Base-by-base conservation (phyloP, 2,888 invertebrate genomes). In the Steromphala cineraria region DNA sequence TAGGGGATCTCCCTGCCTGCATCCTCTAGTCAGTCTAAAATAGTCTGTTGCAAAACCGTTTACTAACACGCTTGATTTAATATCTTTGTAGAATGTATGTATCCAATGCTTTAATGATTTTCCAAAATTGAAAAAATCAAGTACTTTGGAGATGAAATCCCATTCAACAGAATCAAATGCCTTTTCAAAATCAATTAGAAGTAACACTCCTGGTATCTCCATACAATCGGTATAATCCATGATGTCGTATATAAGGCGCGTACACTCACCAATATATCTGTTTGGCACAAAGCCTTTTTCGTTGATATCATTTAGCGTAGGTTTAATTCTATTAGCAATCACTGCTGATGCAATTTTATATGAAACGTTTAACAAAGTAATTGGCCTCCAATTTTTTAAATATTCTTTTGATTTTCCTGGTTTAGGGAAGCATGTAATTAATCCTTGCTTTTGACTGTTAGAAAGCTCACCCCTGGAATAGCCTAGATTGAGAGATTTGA, bases 1-100 rank as follows among this genome's bases (percentile, higher is more conserved):
- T n/a, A 78, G 1, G 7, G 79, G 52, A 46, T 78, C 81, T 31
- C 81, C 81, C 55, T 81, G 78, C n/a, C 81, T 13, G 71, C 74
- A 78, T 21, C 81, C 81, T 36, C 74, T 31, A 2, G n/a, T 17
- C 0, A 75, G 31, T 1, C 7, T 17, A 36, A 79, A 81, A 5
- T 21, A 77, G 10, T 13, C n/a, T 1, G 24, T 53, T 52, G n/a
- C 21, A 21, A 75, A 75, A 10, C 53, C 21, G 28, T 75, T 77
- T 53, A 55, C 36, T 15, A 77, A 36, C 15, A 55, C 56, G 19
- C 77, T 55, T 19, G n/a, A 31, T 31, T 75, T 21, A 53, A 53
- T 24, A 24, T 75, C 46, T 19, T 10, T 19, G 19, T 24, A 53
- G 19, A 53, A 53, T 75, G 28, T 75, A 24, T 19, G 19, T 7